Conservation (phyloP, 2,113 vertebrate species). For the Pterophyllum scalare region DNA sequence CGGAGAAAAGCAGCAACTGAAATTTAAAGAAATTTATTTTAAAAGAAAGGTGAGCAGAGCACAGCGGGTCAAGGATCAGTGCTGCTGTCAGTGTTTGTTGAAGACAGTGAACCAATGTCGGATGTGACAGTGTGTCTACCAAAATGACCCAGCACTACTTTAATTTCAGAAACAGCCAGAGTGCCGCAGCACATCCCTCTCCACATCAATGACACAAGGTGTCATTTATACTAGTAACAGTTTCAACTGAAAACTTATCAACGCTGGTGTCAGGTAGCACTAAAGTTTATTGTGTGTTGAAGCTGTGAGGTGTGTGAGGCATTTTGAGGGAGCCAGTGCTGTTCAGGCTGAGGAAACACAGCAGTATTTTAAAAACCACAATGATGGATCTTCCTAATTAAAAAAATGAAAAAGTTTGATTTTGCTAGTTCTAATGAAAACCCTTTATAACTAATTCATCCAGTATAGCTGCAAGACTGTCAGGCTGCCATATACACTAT, state of each 20-base stretch:
- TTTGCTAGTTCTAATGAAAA: neutral
- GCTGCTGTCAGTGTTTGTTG: too few species aligned
- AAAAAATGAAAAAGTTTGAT: neutral
- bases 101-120: too few species aligned
- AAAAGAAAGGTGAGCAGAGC: neutral
- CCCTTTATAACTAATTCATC: neutral
- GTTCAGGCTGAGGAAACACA: neutral
- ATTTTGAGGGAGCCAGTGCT: neutral
- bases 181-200: neutral
- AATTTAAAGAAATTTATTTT: accelerated
- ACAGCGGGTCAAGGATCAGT: too few species aligned
- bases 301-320: neutral
- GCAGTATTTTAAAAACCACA: neutral
- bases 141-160: too few species aligned
- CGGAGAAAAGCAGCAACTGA: neutral
- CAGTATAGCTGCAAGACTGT: neutral
- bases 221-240: neutral
- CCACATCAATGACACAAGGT: neutral
- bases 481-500: too few species aligned
- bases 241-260: neutral
- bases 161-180: too few species aligned
- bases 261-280: neutral
- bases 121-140: too few species aligned
- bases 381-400: neutral
- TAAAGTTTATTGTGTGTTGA: neutral